Conservation (phyloP, 2,888 invertebrate species). For the Andrena fulva region DNA sequence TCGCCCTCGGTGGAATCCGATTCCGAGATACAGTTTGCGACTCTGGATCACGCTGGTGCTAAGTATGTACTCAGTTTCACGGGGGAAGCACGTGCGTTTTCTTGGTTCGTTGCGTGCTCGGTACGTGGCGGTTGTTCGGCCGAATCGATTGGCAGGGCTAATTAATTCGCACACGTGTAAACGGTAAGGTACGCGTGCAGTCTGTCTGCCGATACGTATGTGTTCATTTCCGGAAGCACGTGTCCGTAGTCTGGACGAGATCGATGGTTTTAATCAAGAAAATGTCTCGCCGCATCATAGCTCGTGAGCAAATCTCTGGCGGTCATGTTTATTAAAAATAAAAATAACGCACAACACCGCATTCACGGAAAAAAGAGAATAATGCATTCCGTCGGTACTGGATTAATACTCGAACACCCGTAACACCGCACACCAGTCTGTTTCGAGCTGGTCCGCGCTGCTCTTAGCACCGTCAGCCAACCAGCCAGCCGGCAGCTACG, state of each 20-base stretch:
- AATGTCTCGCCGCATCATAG: slow-evolving; percentile 77
- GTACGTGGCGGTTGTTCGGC: background rate
- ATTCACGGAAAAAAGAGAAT: slow-evolving; percentile 43
- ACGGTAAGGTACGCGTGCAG: slow-evolving; percentile 18
- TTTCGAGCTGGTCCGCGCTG: slow-evolving; percentile 17
- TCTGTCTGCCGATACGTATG: background rate
- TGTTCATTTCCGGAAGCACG: slow-evolving; percentile 31
- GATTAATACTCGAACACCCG: slow-evolving; percentile 59
- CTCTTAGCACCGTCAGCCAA: slow-evolving; percentile 34
- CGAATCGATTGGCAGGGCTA: slow-evolving; percentile 37
- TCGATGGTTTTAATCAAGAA: slow-evolving; percentile 81
- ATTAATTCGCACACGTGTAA: slow-evolving; percentile 54
- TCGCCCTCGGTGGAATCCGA: slow-evolving; percentile 1
- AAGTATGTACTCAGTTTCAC: too few relatives aligned
- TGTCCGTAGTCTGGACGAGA: slow-evolving; percentile 73
- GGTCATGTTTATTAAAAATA: slow-evolving; percentile 73
- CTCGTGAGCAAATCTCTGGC: slow-evolving; percentile 69
- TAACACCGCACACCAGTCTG: slow-evolving; percentile 17
- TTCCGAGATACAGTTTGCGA: background rate
- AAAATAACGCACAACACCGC: slow-evolving; percentile 57
- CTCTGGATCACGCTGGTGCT: background rate
- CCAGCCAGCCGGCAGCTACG: slow-evolving; percentile 15
- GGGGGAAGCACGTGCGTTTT: background rate
- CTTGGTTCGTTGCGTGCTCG: background rate
- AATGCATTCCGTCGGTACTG: slow-evolving; percentile 59